Evolutionary conservation across 2,888 invertebrate species (phyloP), one percentile per base, ranked within the genome.

Genomic region (Noctua pronuba): DNA sequence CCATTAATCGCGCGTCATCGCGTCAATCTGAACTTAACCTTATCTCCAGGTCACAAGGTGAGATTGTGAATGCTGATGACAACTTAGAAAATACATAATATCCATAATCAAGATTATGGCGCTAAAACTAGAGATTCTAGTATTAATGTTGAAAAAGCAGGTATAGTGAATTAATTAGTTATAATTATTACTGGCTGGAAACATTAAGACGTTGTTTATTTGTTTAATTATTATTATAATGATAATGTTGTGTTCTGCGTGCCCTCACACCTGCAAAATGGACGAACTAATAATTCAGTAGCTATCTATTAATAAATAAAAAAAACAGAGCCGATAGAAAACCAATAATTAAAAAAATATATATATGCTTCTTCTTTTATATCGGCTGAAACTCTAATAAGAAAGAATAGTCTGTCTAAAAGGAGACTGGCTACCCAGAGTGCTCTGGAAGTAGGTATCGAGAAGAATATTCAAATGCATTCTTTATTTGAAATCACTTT

Each of bases 71-170:
- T 76, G 64, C 65, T 70, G 78, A 85, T 86, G 78, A 73, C 74
- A 84, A 82, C 73, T 68, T 82, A 88, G 86, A 88, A 88, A 88
- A 82, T 83, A 85, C 49, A 41, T 82, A 62, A 62, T 77, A 31
- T 49, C 8, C 77, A 86, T 80, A 70, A 70, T 62, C 10, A 73
- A 62, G 52, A 81, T 80, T 60, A 81, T 76, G 79, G 77, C 74
- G 79, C 69, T 71, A 75, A 82, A 78, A 66, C 73, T 73, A 35
- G 73, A n/a, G 11, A 65, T 60, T 69, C 64, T 71, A 68, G 21
- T 68, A 69, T 73, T 73, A 80, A 77, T 73, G 65, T 71, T 31
- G 46, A 38, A 55, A 69, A 28, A 73, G 55, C 77, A 60, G 73
- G 81, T 81, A 72, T 77, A 18, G 0, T 64, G 72, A 83, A 83